phyloP scores from a whole-genome alignment of 2,888 invertebrate genomes.

The Heteromyza rotundicornis region DNA sequence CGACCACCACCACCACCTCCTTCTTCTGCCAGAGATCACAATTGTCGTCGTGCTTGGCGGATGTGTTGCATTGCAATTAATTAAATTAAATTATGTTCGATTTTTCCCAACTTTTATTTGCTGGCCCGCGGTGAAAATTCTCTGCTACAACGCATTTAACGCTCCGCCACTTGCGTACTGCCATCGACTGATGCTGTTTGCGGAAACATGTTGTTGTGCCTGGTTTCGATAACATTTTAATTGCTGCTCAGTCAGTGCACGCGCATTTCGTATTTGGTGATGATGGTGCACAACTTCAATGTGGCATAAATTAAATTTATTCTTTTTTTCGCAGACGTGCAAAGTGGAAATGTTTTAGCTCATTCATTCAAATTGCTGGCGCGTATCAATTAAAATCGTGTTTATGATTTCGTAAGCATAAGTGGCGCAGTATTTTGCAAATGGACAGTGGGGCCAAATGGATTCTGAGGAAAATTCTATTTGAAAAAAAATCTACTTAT shows the following conservation, averaged over 20 bases:
- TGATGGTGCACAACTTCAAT: neutral
- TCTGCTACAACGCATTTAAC: neutral
- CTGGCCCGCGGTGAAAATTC: neutral
- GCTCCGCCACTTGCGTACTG: too few species aligned
- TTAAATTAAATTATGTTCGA: slow-evolving; percentile 44
- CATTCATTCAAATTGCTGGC: slow-evolving; percentile 13
- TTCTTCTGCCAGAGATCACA: too few species aligned
- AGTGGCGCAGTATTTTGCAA: neutral
- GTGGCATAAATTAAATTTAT: neutral
- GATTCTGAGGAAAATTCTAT: too few species aligned
- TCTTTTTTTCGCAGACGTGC: slow-evolving; percentile 32
- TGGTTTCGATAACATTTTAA: slow-evolving; percentile 8
- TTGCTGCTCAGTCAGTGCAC: neutral
- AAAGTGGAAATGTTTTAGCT: too few species aligned
- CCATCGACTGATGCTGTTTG: neutral
- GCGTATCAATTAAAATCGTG: slow-evolving; percentile 45
- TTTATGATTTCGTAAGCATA: slow-evolving; percentile 29
- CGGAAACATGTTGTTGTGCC: neutral
- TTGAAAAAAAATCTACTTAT: too few species aligned
- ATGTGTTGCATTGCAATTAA: slow-evolving; percentile 36
- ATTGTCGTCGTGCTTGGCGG: neutral
- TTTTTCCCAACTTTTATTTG: neutral
- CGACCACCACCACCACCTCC: neutral
- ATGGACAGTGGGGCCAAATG: neutral
- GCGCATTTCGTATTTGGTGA: neutral